Conservation (phyloP, 2,888 invertebrate species). For the Rotaria magnacalcarata region DNA sequence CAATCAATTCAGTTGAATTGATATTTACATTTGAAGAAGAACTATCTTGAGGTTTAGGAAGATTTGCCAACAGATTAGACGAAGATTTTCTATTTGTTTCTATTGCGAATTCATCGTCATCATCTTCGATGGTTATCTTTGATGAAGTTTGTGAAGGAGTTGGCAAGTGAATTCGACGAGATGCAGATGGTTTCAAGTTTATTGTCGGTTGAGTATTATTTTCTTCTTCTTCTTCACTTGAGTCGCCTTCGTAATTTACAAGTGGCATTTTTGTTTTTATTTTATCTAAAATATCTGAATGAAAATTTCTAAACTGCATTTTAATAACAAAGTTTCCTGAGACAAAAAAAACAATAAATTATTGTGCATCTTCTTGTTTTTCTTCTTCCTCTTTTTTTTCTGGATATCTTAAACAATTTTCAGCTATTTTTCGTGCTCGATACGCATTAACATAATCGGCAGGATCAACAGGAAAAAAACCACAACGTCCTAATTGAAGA, state of each 20-base stretch:
- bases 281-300: not conserved
- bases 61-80: not conserved
- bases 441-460: slow-evolving; percentile 70
- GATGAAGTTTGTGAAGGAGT: not conserved
- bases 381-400: slow-evolving; percentile 48
- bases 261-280: not conserved
- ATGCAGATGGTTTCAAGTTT: not conserved
- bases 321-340: not conserved
- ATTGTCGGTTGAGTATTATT: not conserved
- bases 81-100: not conserved
- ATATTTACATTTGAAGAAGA: not conserved
- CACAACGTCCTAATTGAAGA: slow-evolving; percentile 62
- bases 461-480: slow-evolving; percentile 81
- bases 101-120: not conserved
- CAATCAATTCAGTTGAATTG: not conserved
- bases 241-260: slow-evolving; percentile 14
- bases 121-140: not conserved
- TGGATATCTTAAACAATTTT: slow-evolving; percentile 29
- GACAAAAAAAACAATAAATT: not conserved
- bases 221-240: slow-evolving; percentile 12
- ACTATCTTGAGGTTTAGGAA: not conserved
- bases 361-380: slow-evolving; percentile 36
- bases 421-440: slow-evolving; percentile 49
- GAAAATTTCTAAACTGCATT: not conserved
- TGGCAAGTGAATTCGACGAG: not conserved